These are phyloP conservation scores for Zosterops japonicus DNA, from an alignment of 2,113 vertebrate species.

Conservation along the genomic window DNA sequence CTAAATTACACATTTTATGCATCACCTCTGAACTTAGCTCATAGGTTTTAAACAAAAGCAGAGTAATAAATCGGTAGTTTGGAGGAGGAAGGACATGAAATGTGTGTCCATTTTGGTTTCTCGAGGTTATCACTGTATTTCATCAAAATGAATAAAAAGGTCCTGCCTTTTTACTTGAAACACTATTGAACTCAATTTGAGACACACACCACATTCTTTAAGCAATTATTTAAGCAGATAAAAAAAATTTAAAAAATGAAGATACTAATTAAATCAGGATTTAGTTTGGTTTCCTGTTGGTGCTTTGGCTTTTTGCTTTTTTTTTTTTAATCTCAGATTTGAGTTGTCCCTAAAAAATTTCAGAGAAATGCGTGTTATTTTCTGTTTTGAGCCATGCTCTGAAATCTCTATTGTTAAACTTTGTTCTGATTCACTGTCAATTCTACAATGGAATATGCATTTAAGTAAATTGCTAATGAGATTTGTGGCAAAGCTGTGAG, in stretches of 20 bases:
- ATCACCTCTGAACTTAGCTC: conserved; percentile 49
- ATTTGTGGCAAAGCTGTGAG: conserved; percentile 8
- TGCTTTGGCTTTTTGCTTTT: background rate
- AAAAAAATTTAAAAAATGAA: background rate
- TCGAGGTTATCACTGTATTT: background rate
- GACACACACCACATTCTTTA: background rate
- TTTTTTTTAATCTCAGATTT: background rate
- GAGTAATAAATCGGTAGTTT: background rate
- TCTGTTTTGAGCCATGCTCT: background rate
- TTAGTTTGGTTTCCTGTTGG: background rate
- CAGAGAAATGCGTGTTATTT: background rate
- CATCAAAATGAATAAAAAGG: conserved; percentile 14
- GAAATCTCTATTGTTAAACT: background rate
- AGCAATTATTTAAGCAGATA: background rate
- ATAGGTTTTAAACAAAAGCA: conserved; percentile 38
- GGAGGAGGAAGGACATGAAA: background rate
- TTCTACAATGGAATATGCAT: conserved; percentile 17
- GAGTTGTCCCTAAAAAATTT: background rate
- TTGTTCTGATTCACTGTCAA: background rate
- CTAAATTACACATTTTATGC: conserved; percentile 18
- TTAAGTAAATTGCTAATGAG: conserved; percentile 50
- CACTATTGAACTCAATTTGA: background rate
- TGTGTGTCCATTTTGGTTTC: conserved; percentile 13
- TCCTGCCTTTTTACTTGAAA: conserved; percentile 4
- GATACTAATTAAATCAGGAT: background rate